phyloP scores from a whole-genome alignment of 1,140 invertebrate species.

The Onthophagus taurus region DNA sequence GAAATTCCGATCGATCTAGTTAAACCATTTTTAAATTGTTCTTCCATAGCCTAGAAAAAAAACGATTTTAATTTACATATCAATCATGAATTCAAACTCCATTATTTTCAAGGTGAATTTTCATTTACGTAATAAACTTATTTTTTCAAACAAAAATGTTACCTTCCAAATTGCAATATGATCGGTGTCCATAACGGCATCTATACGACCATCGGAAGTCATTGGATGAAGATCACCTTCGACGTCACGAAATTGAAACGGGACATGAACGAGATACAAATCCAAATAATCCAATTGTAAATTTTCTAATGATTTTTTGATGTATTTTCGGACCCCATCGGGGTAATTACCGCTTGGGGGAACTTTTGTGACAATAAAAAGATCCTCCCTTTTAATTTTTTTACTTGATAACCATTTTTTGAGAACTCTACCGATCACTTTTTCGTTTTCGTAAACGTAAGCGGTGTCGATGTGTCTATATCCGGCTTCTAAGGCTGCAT shows the following conservation, averaged over 20 bases:
- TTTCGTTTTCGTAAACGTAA: constrained; percentile 73
- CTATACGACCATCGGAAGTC: constrained; percentile 49
- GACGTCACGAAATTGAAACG: constrained; percentile 56
- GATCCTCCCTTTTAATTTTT: constrained; percentile 58
- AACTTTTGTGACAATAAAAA: constrained; percentile 77
- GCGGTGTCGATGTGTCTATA: constrained; percentile 78
- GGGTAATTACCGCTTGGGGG: constrained; percentile 44
- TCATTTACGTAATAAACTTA: neutral
- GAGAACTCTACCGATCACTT: constrained; percentile 63
- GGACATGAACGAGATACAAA: constrained; percentile 74
- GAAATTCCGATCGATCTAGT: constrained; percentile 65
- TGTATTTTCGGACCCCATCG: constrained; percentile 58
- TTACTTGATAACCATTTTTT: constrained; percentile 63
- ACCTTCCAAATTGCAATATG: constrained; percentile 67
- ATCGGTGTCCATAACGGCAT: constrained; percentile 57
- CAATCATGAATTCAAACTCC: neutral
- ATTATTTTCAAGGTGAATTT: neutral
- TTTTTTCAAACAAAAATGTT: constrained; percentile 18
- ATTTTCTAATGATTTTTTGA: constrained; percentile 60
- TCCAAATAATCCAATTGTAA: constrained; percentile 76
- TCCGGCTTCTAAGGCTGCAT: constrained; percentile 52
- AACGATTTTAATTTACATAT: neutral
- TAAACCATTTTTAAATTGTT: constrained; percentile 54
- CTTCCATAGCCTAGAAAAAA: constrained; percentile 61
- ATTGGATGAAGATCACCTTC: constrained; percentile 38